Conservation (phyloP, 1,140 invertebrate species). For the Musca vetustissima region DNA sequence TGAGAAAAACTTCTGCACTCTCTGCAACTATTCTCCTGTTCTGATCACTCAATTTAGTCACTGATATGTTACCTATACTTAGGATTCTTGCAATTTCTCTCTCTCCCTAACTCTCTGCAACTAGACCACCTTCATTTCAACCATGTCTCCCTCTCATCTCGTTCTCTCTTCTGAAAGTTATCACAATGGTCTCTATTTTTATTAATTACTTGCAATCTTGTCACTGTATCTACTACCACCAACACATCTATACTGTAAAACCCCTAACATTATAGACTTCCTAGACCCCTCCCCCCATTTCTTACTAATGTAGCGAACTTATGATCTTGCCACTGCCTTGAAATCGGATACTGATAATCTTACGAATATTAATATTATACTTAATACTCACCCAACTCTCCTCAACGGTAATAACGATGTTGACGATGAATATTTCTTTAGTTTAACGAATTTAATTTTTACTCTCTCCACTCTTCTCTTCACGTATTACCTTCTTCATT, state of each 20-base stretch:
- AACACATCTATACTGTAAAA: no score
- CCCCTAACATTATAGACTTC: no score
- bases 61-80: no score
- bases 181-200: not conserved
- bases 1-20: no score
- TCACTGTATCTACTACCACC: not conserved
- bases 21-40: not conserved
- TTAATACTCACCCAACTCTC: not conserved
- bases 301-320: slow-evolving; percentile 16
- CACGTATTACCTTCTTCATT: not conserved
- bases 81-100: no score
- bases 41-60: no score
- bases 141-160: not conserved
- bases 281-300: not conserved
- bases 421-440: slow-evolving; percentile 7
- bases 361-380: no score
- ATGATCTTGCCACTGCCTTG: slow-evolving; percentile 19
- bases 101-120: no score
- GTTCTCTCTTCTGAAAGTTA: slow-evolving; percentile 4
- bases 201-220: not conserved
- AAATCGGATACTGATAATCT: not conserved
- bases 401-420: no score
- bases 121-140: not conserved
- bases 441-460: slow-evolving; percentile 11
- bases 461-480: not conserved